Conservation (phyloP, 2,113 vertebrate genomes). For the Climacteris rufus region DNA sequence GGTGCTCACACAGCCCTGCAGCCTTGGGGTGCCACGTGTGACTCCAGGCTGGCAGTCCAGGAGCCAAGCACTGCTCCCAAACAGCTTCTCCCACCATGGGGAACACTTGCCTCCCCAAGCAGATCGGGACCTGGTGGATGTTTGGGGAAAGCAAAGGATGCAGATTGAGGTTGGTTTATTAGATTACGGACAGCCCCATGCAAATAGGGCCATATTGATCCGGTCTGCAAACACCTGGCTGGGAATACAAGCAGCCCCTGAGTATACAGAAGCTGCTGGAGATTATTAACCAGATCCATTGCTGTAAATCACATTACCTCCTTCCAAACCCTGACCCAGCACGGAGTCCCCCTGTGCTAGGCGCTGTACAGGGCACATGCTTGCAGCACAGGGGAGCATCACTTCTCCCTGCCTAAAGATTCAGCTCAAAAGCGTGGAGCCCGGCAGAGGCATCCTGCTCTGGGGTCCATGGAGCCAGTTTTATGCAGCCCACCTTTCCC, state of each 20-base stretch:
- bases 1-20: rapidly evolving
- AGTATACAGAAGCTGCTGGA: slow-evolving; percentile 63
- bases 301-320: slow-evolving; percentile 59
- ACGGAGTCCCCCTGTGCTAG: not conserved
- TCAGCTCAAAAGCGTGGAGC: not conserved
- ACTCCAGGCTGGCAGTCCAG: not conserved
- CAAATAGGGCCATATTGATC: slow-evolving; percentile 64
- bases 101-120: rapidly evolving
- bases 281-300: slow-evolving; percentile 65
- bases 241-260: slow-evolving; percentile 59
- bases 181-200: slow-evolving; percentile 55
- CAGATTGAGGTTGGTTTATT: slow-evolving; percentile 31
- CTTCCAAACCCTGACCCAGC: slow-evolving; percentile 16
- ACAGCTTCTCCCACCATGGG: not conserved
- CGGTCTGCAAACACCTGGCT: slow-evolving; percentile 61
- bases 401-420: not conserved
- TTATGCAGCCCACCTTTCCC: not conserved
- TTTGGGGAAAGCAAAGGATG: not conserved
- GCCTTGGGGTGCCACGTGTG: rapidly evolving
- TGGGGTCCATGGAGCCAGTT: rapidly evolving
- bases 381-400: not conserved
- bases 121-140: rapidly evolving
- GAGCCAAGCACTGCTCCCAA: not conserved
- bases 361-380: not conserved
- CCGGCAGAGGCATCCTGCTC: not conserved